Percentiles rank a stretch among this genome's conserved stretches.
Conservation (phyloP, 2,113 vertebrate species). For the Atractosteus spatula region DNA sequence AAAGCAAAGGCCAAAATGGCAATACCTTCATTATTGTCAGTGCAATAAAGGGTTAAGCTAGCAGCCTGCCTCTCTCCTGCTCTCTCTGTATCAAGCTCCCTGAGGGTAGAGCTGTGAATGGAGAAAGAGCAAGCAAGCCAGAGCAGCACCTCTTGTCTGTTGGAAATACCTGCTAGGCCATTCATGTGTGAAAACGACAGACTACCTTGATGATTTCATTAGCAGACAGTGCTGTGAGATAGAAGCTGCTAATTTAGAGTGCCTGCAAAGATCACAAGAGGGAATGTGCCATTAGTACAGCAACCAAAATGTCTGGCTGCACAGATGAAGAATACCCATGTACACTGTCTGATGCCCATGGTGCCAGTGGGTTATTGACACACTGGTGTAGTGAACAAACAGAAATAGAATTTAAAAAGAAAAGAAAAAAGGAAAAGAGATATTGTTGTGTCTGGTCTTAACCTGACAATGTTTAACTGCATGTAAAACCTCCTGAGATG, state of each 20-base stretch:
- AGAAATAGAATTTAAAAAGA: too few relatives aligned
- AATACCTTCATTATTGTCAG: too few relatives aligned
- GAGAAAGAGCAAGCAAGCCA: background rate
- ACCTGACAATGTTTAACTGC: background rate
- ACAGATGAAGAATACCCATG: background rate
- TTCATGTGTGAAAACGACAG: background rate
- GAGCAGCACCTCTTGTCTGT: background rate
- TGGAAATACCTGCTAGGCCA: background rate
- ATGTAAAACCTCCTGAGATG: background rate
- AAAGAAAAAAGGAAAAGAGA: too few relatives aligned
- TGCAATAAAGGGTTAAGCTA: too few relatives aligned
- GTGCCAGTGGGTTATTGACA: background rate
- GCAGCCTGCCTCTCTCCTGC: too few relatives aligned
- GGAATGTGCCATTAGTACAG: background rate
- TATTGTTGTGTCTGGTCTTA: too few relatives aligned
- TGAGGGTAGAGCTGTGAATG: background rate
- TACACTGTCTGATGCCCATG: background rate
- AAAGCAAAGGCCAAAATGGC: too few relatives aligned
- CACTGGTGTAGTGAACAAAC: too few relatives aligned
- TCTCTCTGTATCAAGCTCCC: too few relatives aligned
- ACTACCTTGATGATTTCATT: conserved; percentile 2
- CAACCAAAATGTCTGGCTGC: background rate
- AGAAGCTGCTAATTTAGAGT: background rate
- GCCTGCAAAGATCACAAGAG: background rate
- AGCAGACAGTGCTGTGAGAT: background rate